Base-by-base conservation (phyloP, 2,888 invertebrate genomes). In the Charanyca ferruginea region DNA sequence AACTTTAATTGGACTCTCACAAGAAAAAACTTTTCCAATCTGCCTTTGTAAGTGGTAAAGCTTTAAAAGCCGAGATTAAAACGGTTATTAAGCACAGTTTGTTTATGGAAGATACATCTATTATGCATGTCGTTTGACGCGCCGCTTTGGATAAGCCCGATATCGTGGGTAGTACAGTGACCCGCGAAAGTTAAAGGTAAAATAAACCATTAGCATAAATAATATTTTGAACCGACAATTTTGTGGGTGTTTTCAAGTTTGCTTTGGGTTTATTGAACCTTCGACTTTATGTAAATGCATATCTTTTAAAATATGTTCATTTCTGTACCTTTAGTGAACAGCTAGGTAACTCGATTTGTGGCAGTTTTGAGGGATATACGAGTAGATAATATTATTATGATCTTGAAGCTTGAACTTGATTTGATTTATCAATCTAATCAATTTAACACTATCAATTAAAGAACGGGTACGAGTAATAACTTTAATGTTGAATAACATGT, bases 11-110 rank as follows among this genome's bases (percentile, higher is more conserved):
- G 93, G 92, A 92, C 85, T 90, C 89, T 86, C 87, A 87, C 87
- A 93, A 94, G 93, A 93, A 93, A 94, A 92, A 94, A 93, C 91
- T 94, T 94, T 94, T 93, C 93, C 94, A 94, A 94, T 94, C 92
- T 93, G 90, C 93, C 90, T 91, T 93, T 93, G 91, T 93, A 88
- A 91, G 90, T 90, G 87, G 86, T 81, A 83, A 85, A 86, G 89
- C 89, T 90, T 90, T 89, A 89, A 90, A 90, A 86, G 85, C 83
- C 73, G 85, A 90, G 90, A 91, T 92, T 90, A 90, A 93, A 92
- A 83, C 85, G 81, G 84, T 89, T 90, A 90, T 87, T 88, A 90
- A 85, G 77, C 80, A 80, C 75, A 77, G 83, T 86, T 79, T 89
- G 84, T 86, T 86, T 89, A 87, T 83, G 77, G 68, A 80, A 81